Evolutionary conservation across 2,113 vertebrate genomes (phyloP).

Genomic region (Alectura lathami): DNA sequence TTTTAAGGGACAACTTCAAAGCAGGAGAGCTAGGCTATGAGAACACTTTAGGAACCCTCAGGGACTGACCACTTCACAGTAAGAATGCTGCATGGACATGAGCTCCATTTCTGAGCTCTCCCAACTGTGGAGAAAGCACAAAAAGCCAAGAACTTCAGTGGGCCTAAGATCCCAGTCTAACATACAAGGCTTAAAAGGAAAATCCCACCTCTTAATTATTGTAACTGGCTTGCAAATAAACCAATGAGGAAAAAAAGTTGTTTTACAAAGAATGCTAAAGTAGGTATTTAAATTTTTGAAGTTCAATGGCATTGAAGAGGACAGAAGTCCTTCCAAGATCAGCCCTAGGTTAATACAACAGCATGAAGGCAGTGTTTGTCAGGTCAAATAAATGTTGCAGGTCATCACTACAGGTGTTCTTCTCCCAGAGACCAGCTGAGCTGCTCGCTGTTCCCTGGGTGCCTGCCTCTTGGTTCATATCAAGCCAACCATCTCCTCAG

Average conservation of each 20-base stretch:
- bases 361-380: too few species aligned
- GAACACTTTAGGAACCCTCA: background rate
- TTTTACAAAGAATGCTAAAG: background rate
- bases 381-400: background rate
- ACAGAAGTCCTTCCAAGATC: background rate
- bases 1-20: background rate
- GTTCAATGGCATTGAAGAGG: background rate
- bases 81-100: accelerated
- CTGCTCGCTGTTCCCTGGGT: background rate
- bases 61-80: background rate
- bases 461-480: accelerated
- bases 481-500: background rate
- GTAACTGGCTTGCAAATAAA: background rate
- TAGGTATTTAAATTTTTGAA: background rate
- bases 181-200: background rate
- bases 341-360: background rate
- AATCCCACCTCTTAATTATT: background rate
- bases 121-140: background rate
- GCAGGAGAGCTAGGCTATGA: background rate
- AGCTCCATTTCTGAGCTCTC: background rate
- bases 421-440: background rate
- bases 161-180: background rate
- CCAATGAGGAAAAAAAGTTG: background rate
- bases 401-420: background rate
- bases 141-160: background rate